Base-by-base conservation (phyloP, 2,113 vertebrate genomes). In the Podarcis cretensis region DNA sequence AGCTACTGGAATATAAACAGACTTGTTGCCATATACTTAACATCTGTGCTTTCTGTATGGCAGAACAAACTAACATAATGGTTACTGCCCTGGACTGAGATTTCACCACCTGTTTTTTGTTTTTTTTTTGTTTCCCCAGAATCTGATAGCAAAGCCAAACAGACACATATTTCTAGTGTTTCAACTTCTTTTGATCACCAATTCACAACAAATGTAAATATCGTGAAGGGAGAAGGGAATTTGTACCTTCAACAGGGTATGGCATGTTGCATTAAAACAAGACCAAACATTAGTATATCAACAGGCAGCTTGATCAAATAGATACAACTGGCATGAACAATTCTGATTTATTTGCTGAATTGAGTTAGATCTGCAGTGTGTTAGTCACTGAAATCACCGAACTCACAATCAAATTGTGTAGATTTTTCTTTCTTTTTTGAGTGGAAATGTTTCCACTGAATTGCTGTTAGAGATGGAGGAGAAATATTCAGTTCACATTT, bases 1-100 rank as follows among this genome's bases (percentile, higher is more conserved):
- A 90, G 92, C 93, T 92, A 85, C 89, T 93, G 90, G 79, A 94
- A 87, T 87, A 91, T 92, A 86, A 91, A 92, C 12, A 91, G 93
- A 89, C 88, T 94, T 95, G 90, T 89, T 95, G 77, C 93, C 90
- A 91, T 89, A 92, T n/a, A 95, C 88, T 94, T 94, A 95, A 95
- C 96, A 97, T 94, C 95, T 96, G 96, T 91, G 93, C 81, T 95
- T 95, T 93, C 89, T 94, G 93, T 95, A 96, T 85, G 82, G 89
- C 86, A 94, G 94, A 95, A 89, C 90, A 96, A 95, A 96, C 81
- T 69, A 96, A 95, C 91, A 91, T 94, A 95, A 96, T 82, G 89
- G 63, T 92, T 96, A 95, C 83, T 95, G 89, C 91, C 90, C 85
- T 94, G 79, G 81, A 91, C 83, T 94, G 92, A 81, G 86, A 87